A percentile compares a stretch with the other conserved stretches of the same genome.
These are phyloP conservation scores for Otocyon megalotis DNA, from an alignment of 2,113 vertebrate species.

Conservation along the genomic window DNA sequence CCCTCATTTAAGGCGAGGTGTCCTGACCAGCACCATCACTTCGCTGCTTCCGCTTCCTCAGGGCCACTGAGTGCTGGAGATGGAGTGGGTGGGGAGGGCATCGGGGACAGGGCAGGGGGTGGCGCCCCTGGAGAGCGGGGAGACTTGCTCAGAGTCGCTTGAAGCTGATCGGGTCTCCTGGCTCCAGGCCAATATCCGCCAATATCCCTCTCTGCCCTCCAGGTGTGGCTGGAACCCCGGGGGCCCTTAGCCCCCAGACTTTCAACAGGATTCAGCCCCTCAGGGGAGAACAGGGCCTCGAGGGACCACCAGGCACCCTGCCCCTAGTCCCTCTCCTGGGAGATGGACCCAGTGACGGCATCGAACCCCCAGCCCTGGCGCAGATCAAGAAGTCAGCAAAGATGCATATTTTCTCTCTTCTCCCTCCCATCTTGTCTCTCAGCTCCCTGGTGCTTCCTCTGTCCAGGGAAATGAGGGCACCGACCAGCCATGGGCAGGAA, in stretches of 20 bases:
- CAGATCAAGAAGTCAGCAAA: accelerated
- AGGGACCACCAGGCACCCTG: neutral
- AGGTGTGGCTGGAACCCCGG: neutral
- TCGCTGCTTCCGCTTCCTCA: neutral
- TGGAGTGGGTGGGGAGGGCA: neutral
- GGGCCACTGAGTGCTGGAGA: neutral
- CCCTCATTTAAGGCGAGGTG: accelerated
- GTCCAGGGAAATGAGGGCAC: neutral
- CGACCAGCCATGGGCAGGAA: neutral
- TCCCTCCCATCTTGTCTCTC: neutral
- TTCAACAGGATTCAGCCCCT: neutral
- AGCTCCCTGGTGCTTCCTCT: neutral
- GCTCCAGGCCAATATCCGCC: neutral
- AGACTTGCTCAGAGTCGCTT: neutral
- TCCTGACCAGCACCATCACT: accelerated
- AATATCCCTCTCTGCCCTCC: neutral
- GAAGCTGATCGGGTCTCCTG: neutral
- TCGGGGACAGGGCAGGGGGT: too few species aligned
- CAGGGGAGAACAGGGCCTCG: neutral
- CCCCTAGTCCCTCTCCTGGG: neutral
- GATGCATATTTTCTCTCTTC: neutral
- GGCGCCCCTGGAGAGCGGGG: neutral
- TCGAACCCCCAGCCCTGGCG: neutral
- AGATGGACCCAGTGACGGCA: accelerated
- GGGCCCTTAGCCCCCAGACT: neutral